These are phyloP conservation scores for Nothobranchius kuhntae DNA, from an alignment of 2,113 vertebrate genomes.

Conservation along the genomic window DNA sequence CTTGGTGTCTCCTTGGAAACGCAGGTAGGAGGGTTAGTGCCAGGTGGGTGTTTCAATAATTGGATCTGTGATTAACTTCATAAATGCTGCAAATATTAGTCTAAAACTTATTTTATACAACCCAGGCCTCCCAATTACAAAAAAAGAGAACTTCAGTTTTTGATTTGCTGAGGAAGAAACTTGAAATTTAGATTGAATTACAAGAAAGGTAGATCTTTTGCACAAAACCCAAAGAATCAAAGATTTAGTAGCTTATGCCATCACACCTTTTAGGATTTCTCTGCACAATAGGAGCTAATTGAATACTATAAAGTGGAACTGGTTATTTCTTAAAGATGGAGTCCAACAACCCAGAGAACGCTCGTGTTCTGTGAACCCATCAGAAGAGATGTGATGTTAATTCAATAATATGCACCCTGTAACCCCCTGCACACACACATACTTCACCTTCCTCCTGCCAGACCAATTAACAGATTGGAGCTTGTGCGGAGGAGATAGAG, in stretches of 20 bases:
- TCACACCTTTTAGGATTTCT: not conserved
- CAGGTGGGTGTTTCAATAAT: slow-evolving; percentile 53
- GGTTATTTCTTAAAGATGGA: not conserved
- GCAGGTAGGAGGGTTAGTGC: slow-evolving; percentile 14
- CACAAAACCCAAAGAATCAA: too few species aligned
- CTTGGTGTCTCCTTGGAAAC: slow-evolving; percentile 27
- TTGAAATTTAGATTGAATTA: too few species aligned
- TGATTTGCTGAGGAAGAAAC: too few species aligned
- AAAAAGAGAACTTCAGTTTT: not conserved
- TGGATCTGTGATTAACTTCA: not conserved
- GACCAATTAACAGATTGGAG: slow-evolving; percentile 76
- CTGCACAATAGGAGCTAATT: not conserved
- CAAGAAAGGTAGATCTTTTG: too few species aligned
- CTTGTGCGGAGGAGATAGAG: slow-evolving; percentile 44
- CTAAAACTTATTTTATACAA: not conserved
- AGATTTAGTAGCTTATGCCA: too few species aligned
- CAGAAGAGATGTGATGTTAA: slow-evolving; percentile 46
- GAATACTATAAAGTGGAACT: not conserved
- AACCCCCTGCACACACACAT: slow-evolving; percentile 15
- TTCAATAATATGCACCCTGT: slow-evolving; percentile 4
- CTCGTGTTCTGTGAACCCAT: slow-evolving; percentile 45
- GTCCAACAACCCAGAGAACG: slow-evolving; percentile 28
- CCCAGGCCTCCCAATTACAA: not conserved
- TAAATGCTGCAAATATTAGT: not conserved
- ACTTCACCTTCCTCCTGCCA: slow-evolving; percentile 20